Evolutionary conservation across 2,797 vertebrate genomes (phyloP).

Genomic region (Hydrophis major): DNA sequence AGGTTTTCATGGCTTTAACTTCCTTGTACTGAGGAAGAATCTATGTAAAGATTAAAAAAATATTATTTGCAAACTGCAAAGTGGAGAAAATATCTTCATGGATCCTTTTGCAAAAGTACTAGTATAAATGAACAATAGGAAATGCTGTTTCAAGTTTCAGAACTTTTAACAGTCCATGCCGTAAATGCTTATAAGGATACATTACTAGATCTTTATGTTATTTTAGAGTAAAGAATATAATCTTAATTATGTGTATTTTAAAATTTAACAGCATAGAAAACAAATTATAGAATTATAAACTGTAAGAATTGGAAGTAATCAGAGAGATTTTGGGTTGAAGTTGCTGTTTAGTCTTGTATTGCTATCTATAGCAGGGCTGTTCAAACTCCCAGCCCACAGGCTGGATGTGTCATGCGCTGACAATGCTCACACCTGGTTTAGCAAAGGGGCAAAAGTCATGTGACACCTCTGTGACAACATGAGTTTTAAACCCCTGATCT

Average conservation of each 20-base stretch:
- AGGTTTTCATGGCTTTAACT: too few species aligned
- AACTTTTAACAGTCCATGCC: slow-evolving; percentile 7
- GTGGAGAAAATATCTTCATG: background rate
- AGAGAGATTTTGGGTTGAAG: background rate
- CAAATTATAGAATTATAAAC: slow-evolving; percentile 36
- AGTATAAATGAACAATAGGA: background rate
- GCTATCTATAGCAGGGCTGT: background rate
- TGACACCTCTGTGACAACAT: too few species aligned
- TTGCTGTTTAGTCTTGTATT: background rate
- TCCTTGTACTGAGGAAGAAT: too few species aligned
- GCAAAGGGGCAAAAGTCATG: too few species aligned
- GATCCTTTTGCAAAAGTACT: background rate
- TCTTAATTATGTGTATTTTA: slow-evolving; percentile 52
- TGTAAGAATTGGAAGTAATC: background rate
- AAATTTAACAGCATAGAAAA: slow-evolving; percentile 58
- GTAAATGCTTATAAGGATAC: slow-evolving; percentile 39
- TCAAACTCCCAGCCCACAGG: too few species aligned
- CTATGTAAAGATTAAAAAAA: too few species aligned
- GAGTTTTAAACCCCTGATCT: too few species aligned
- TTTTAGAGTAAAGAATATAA: slow-evolving; percentile 27
- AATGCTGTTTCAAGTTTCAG: slow-evolving; percentile 29
- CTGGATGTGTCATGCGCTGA: too few species aligned
- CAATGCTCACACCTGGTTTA: too few species aligned
- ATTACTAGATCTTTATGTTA: slow-evolving; percentile 53
- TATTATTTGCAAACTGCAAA: background rate